A percentile compares a stretch with the other conserved stretches of the same genome.
Conservation (phyloP, 2,797 vertebrate genomes). For the Acanthurus tractus region DNA sequence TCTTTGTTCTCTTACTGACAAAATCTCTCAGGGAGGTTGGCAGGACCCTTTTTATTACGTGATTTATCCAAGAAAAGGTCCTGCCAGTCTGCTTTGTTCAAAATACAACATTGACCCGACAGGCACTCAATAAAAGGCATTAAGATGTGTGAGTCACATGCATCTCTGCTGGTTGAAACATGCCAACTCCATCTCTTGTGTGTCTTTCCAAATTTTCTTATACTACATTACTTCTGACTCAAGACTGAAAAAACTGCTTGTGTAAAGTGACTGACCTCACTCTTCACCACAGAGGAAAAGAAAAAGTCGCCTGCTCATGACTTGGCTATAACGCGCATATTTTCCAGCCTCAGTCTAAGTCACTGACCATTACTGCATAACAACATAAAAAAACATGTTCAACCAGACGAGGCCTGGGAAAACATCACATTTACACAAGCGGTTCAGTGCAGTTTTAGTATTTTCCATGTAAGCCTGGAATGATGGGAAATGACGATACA, state of each 20-base stretch:
- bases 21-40: slow-evolving; percentile 18
- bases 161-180: slow-evolving; percentile 17
- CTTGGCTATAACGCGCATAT: slow-evolving; percentile 35
- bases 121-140: background rate
- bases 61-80: slow-evolving; percentile 5
- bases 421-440: slow-evolving; percentile 53
- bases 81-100: slow-evolving; percentile 6
- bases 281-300: slow-evolving; percentile 56
- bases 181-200: slow-evolving; percentile 9
- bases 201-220: slow-evolving; percentile 19
- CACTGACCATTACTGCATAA: slow-evolving; percentile 43
- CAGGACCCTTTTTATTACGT: slow-evolving; percentile 20
- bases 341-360: slow-evolving; percentile 33
- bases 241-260: slow-evolving; percentile 20
- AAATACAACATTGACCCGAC: background rate
- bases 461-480: slow-evolving; percentile 70
- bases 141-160: slow-evolving; percentile 20
- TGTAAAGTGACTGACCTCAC: slow-evolving; percentile 47
- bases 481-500: slow-evolving; percentile 57
- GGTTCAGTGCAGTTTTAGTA: slow-evolving; percentile 46
- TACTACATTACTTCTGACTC: slow-evolving; percentile 59
- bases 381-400: slow-evolving; percentile 30
- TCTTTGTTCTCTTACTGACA: slow-evolving; percentile 42
- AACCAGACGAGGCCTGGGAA: slow-evolving; percentile 52
- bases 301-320: slow-evolving; percentile 52